These are phyloP conservation scores for Sebastes glaucus DNA, from an alignment of 2,797 vertebrate genomes.

Conservation along the genomic window DNA sequence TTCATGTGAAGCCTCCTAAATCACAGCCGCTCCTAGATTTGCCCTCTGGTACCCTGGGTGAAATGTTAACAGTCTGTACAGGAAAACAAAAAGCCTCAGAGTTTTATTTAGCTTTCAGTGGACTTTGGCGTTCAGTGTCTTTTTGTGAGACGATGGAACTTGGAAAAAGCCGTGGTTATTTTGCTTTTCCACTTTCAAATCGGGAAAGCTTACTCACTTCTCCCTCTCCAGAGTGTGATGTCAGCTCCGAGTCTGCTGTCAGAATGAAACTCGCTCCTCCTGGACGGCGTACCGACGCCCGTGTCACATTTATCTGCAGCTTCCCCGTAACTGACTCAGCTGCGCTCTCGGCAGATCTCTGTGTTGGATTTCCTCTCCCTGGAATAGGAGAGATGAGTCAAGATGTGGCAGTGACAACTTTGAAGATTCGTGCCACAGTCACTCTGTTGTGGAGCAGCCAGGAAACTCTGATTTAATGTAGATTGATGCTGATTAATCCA, in stretches of 20 bases:
- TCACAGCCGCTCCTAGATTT: conserved; percentile 24
- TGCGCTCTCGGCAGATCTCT: conserved; percentile 22
- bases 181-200: conserved; percentile 48
- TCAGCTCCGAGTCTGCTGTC: conserved; percentile 47
- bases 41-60: neutral
- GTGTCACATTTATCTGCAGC: conserved; percentile 41
- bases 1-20: conserved; percentile 35
- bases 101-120: conserved; percentile 39
- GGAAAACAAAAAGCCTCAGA: neutral
- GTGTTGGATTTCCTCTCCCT: conserved; percentile 34
- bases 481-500: neutral
- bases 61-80: neutral
- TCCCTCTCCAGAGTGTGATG: conserved; percentile 57
- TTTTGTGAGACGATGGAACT: conserved; percentile 51
- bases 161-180: conserved; percentile 39
- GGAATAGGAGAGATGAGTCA: conserved; percentile 20
- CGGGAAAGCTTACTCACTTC: conserved; percentile 66
- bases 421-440: neutral
- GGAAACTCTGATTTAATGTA: neutral
- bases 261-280: conserved; percentile 30
- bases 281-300: conserved; percentile 16
- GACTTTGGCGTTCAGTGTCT: conserved; percentile 2
- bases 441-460: neutral
- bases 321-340: conserved; percentile 23
- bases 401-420: conserved; percentile 20